These are phyloP conservation scores for Brachionus calyciflorus DNA, from an alignment of 1,140 invertebrate genomes.

Conservation along the genomic window DNA sequence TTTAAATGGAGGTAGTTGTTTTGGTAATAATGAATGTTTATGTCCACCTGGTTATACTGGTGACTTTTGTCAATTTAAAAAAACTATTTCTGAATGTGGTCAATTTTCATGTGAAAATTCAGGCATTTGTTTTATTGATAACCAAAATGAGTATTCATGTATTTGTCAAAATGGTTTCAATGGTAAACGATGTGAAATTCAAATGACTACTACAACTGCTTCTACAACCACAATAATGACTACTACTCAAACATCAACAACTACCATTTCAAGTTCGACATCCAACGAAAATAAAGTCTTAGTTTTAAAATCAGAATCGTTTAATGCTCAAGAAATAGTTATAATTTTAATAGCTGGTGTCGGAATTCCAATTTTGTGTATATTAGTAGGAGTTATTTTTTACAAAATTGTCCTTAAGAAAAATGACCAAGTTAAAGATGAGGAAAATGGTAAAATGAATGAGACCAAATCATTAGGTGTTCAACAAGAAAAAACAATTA, in stretches of 20 bases:
- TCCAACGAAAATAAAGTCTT: neutral
- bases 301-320: neutral
- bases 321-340: neutral
- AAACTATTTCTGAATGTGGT: neutral
- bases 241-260: neutral
- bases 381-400: constrained; percentile 2
- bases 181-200: constrained; percentile 18
- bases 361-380: constrained; percentile 9
- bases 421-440: neutral
- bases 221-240: neutral
- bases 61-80: constrained; percentile 24
- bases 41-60: constrained; percentile 43
- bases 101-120: constrained; percentile 9
- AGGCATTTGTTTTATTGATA: constrained; percentile 43
- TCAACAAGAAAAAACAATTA: neutral
- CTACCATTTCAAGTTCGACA: neutral
- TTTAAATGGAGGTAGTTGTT: constrained; percentile 42
- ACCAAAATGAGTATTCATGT: constrained; percentile 44
- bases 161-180: constrained; percentile 10
- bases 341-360: constrained; percentile 19
- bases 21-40: constrained; percentile 19
- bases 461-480: neutral
- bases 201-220: neutral
- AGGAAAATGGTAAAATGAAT: neutral
- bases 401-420: neutral